Evolutionary conservation across 2,797 vertebrate genomes (phyloP).

Genomic region (Peromyscus eremicus): DNA sequence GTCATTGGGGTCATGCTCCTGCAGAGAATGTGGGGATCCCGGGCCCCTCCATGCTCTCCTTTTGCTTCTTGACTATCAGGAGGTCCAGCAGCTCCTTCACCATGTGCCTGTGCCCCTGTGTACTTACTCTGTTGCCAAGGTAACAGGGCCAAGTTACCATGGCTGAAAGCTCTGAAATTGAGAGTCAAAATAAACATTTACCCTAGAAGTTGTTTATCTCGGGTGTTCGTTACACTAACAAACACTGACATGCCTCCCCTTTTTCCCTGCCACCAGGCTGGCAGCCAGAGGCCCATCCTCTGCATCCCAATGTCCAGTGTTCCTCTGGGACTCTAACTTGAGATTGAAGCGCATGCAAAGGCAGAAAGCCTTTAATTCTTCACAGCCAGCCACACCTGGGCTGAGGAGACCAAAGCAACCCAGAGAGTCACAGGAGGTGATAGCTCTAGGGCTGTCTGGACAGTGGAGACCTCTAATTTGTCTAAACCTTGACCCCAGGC

Average conservation of each 20-base stretch:
- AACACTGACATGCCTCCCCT: neutral
- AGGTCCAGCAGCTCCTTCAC: neutral
- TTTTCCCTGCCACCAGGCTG: neutral
- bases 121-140: neutral
- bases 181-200: neutral
- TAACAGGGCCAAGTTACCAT: neutral
- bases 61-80: neutral
- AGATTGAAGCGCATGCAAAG: neutral
- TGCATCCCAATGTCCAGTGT: neutral
- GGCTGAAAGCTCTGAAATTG: neutral
- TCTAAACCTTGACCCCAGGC: neutral
- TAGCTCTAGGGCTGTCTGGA: neutral
- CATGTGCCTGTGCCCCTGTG: too few species aligned
- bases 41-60: neutral
- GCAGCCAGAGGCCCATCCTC: neutral
- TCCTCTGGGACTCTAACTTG: neutral
- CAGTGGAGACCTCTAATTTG: neutral
- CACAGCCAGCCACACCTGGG: neutral
- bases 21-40: neutral
- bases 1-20: neutral
- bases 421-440: neutral
- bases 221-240: neutral
- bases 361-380: neutral
- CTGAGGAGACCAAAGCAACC: neutral
- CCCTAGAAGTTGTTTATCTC: neutral